These are phyloP conservation scores for Cataglyphis altisquamis DNA, from an alignment of 2,888 invertebrate species.

Conservation along the genomic window DNA sequence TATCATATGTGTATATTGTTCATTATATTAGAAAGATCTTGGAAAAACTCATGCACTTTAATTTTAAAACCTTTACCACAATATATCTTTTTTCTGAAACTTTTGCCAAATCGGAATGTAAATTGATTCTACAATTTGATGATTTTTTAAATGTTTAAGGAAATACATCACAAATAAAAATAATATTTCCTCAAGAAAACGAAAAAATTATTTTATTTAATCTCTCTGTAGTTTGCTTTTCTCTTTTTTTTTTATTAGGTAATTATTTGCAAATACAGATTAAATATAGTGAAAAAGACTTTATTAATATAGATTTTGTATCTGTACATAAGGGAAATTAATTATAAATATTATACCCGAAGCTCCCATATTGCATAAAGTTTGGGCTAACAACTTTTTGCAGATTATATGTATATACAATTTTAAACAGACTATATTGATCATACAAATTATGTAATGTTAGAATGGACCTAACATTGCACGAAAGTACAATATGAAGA, in stretches of 20 bases:
- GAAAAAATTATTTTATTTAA: neutral
- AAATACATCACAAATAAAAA: conserved; percentile 36
- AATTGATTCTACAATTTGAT: conserved; percentile 20
- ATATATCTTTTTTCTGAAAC: conserved; percentile 21
- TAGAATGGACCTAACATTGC: conserved; percentile 1
- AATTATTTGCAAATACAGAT: conserved; percentile 53
- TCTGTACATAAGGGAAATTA: conserved; percentile 80
- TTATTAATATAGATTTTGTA: conserved; percentile 79
- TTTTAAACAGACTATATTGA: neutral
- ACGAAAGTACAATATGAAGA: neutral
- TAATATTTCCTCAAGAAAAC: conserved; percentile 17
- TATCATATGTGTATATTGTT: conserved; percentile 38
- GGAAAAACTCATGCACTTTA: conserved; percentile 15
- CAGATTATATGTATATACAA: neutral
- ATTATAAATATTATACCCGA: neutral
- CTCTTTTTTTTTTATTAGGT: conserved; percentile 33
- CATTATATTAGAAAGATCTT: conserved; percentile 15
- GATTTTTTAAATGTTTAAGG: conserved; percentile 23
- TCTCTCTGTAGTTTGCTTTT: conserved; percentile 30
- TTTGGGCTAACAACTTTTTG: conserved; percentile 12
- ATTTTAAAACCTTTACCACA: conserved; percentile 7
- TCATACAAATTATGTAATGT: conserved; percentile 11
- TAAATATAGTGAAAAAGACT: conserved; percentile 66
- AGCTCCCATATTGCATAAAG: conserved; percentile 24
- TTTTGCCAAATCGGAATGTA: neutral